These are phyloP conservation scores for Drosophila rufa DNA, from an alignment of 1,140 invertebrate genomes.

Conservation along the genomic window DNA sequence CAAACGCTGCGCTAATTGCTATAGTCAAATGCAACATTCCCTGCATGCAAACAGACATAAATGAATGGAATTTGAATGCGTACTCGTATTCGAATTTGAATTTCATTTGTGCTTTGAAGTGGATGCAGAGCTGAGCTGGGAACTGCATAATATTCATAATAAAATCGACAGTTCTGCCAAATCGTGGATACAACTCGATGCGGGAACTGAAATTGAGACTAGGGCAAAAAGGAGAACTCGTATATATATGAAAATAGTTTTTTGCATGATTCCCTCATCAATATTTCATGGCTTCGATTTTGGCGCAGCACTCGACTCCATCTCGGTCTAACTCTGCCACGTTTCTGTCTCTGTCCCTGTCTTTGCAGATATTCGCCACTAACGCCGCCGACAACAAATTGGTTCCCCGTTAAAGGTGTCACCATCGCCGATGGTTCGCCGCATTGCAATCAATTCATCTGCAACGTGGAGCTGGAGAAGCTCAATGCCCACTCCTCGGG, in stretches of 20 bases:
- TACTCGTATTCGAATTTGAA: constrained; percentile 52
- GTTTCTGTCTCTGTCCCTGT: constrained; percentile 16
- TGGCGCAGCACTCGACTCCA: constrained; percentile 68
- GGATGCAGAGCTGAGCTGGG: constrained; percentile 40
- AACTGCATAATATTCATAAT: constrained; percentile 73
- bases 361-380: constrained; percentile 84
- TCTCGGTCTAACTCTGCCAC: constrained; percentile 8
- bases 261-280: constrained; percentile 74
- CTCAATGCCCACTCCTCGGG: constrained; percentile 86
- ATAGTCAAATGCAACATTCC: constrained; percentile 48
- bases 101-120: constrained; percentile 35
- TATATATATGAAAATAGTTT: constrained; percentile 14
- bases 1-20: constrained; percentile 40
- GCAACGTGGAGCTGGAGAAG: constrained; percentile 87
- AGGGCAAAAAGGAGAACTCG: constrained; percentile 23
- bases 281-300: constrained; percentile 79
- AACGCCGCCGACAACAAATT: constrained; percentile 84
- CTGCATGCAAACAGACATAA: not conserved
- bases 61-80: constrained; percentile 49
- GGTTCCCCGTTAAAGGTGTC: constrained; percentile 87
- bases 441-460: constrained; percentile 87
- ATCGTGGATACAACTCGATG: constrained; percentile 59
- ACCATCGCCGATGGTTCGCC: constrained; percentile 91
- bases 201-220: constrained; percentile 38
- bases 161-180: constrained; percentile 43